A percentile compares a stretch with the other conserved stretches of the same genome.
These are phyloP conservation scores for Ecdyonurus torrentis DNA, from an alignment of 2,888 invertebrate genomes.

Conservation along the genomic window DNA sequence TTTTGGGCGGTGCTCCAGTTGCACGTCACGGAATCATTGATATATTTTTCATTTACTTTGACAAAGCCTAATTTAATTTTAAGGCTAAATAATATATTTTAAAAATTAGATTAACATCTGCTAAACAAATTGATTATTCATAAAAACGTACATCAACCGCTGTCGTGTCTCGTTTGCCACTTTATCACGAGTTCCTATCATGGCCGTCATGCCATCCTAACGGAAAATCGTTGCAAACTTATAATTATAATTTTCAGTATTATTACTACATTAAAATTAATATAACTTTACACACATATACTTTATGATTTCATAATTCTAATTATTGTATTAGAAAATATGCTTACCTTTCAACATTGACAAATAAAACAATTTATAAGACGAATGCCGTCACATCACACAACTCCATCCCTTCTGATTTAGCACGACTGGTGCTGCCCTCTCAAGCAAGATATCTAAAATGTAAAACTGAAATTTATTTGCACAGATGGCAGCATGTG, in stretches of 20 bases:
- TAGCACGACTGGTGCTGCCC: background rate
- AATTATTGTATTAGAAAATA: background rate
- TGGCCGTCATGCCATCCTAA: constrained; percentile 1
- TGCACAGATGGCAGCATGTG: background rate
- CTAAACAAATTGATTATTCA: background rate
- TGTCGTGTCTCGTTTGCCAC: background rate
- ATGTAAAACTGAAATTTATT: background rate
- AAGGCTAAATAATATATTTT: too few species aligned
- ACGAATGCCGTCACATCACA: background rate
- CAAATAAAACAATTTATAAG: background rate
- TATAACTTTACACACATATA: background rate
- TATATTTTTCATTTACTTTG: too few species aligned
- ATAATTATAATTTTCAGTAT: background rate
- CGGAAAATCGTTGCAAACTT: background rate
- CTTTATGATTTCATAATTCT: background rate
- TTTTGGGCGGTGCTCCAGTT: too few species aligned
- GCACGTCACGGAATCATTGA: too few species aligned
- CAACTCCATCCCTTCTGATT: background rate
- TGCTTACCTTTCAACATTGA: constrained; percentile 3
- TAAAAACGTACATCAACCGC: background rate
- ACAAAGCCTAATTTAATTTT: too few species aligned
- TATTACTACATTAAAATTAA: background rate
- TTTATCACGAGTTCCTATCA: background rate
- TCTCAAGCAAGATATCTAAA: background rate
- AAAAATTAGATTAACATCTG: too few species aligned